Percentiles rank a stretch among this genome's conserved stretches.
These are phyloP conservation scores for Lepidurus couesii DNA, from an alignment of 1,140 invertebrate species.

Conservation along the genomic window DNA sequence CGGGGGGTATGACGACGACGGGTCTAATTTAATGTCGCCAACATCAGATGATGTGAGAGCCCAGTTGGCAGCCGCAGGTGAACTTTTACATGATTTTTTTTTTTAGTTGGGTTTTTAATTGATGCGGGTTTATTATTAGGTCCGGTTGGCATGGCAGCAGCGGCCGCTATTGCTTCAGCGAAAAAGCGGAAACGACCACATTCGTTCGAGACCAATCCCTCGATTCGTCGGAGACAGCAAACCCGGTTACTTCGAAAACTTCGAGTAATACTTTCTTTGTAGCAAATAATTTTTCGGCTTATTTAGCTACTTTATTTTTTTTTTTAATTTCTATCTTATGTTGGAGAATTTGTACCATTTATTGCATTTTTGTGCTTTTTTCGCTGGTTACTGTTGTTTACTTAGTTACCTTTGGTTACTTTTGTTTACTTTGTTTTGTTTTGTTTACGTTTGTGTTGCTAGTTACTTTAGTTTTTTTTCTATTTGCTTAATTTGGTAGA, in stretches of 20 bases:
- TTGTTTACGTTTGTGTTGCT: conserved; percentile 23
- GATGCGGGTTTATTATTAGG: conserved; percentile 51
- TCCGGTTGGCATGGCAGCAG: conserved; percentile 91
- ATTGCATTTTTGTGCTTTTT: no score
- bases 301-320: conserved; percentile 36
- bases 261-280: conserved; percentile 52
- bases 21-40: conserved; percentile 44
- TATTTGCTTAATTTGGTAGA: conserved; percentile 27
- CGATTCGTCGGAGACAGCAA: conserved; percentile 90
- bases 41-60: conserved; percentile 80
- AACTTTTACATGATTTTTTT: conserved; percentile 48
- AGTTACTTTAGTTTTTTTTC: conserved; percentile 26
- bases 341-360: no score
- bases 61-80: conserved; percentile 81
- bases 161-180: conserved; percentile 90
- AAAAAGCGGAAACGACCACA: conserved; percentile 93
- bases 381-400: no score
- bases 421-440: background rate
- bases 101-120: conserved; percentile 33
- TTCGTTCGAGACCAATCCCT: conserved; percentile 96
- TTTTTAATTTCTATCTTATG: no score
- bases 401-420: no score
- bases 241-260: conserved; percentile 84
- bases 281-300: conserved; percentile 5
- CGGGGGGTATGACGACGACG: conserved; percentile 31